Evolutionary conservation across 2,888 invertebrate genomes (phyloP), one percentile per base, ranked within the genome.

Genomic region (Halictus ligatus): DNA sequence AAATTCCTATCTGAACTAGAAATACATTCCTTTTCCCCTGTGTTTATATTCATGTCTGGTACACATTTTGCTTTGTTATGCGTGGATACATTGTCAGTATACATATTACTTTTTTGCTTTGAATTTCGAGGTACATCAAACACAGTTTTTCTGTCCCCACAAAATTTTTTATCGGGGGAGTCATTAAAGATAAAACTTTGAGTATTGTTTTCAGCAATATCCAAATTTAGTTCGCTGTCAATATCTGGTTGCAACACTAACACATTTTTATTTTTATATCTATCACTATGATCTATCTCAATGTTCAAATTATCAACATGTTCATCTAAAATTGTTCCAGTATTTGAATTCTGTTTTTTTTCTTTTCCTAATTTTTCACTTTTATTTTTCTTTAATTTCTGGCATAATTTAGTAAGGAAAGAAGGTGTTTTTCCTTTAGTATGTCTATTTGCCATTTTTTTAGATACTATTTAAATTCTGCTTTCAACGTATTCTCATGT

Each of bases 401-500:
- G 12, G 10, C 80, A 79, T 13, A 92, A 73, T 80, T 89, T 92
- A 25, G 85, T 73, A 6, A 90, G 58, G 64, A 92, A 91, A 75
- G 89, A 91, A 40, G 75, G 81, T 78, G 86, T 92, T n/a, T 77
- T 89, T 74, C 18, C 83, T 35, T 78, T 88, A 40, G 75, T 86
- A 75, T 46, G 80, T 67, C 54, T 21, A 75, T 82, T 84, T 29
- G 87, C 81, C 91, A 91, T 91, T 84, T 74, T 83, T 46, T 58
- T 13, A 60, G 12, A 29, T 21, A 73, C 54, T 58, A 48, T 54
- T 58, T 40, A 78, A 75, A 58, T 15, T 54, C 12, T 79, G 15
- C 40, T 80, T 82, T 15, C 67, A 13, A 78, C 64, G 69, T 67
- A 64, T 64, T 84, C 25, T 18, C 12, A n/a, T 54, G 8, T 72